Conservation (phyloP, 35 echinoderm and acorn worm species). For the Patiria miniata region DNA sequence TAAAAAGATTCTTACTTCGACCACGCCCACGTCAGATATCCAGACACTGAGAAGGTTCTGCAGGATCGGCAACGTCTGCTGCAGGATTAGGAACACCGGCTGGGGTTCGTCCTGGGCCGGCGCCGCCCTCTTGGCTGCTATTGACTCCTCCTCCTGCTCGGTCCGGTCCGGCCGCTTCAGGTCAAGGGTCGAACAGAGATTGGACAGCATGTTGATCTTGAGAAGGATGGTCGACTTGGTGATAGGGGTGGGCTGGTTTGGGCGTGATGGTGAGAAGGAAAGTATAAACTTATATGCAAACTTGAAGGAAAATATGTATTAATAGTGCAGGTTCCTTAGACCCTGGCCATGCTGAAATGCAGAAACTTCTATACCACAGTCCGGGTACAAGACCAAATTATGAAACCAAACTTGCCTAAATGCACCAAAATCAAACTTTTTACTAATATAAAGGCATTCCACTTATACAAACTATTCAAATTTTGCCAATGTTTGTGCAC, state of each 20-base stretch:
- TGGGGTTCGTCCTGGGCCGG: constrained; percentile 70
- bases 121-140: constrained; percentile 26
- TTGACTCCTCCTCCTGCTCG: constrained; percentile 51
- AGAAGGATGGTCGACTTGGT: constrained; percentile 81
- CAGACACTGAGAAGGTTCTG: constrained; percentile 86
- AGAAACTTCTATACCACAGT: no score
- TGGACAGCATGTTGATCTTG: constrained; percentile 91
- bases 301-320: no score
- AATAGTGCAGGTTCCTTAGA: not conserved
- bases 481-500: no score
- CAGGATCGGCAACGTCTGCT: constrained; percentile 78
- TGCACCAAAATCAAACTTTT: no score
- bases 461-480: no score
- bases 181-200: constrained; percentile 84
- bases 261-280: not conserved
- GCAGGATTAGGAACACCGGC: constrained; percentile 83
- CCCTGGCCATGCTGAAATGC: not conserved
- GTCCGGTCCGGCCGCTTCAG: constrained; percentile 74
- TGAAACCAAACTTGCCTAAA: no score
- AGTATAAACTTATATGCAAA: not conserved
- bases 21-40: constrained; percentile 78
- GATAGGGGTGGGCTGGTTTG: constrained; percentile 67
- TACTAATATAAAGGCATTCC: no score
- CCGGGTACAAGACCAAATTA: no score
- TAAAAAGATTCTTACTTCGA: constrained; percentile 84